Evolutionary conservation across 2,888 invertebrate genomes (phyloP), one percentile per base, ranked within the genome.

Genomic region (Monopis laevigella): DNA sequence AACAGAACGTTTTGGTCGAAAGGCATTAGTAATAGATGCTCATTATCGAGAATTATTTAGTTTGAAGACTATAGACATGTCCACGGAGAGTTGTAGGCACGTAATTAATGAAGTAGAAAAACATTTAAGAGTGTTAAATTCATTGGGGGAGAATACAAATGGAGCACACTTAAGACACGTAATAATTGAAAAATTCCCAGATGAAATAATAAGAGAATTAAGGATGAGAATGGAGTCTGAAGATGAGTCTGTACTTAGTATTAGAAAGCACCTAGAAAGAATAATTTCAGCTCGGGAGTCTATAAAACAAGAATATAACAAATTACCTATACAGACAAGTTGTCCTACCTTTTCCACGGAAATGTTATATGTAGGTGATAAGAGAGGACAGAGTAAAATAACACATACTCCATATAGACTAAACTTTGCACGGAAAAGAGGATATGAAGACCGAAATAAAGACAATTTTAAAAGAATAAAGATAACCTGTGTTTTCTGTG

Each of bases 131-230:
- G 19, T 36, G 6, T n/a, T 36, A 16, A 6, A 36, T 4, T 18
- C 36, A 3, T 18, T 36, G 2, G 19, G 19, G 2, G 19, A 36
- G 11, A 18, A 36, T n/a, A 12, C 19, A 6, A n/a, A 36, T 3
- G 17, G 18, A 18, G 19, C 18, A 5, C 19, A 36, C n/a, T 18
- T 36, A 42, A 39, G 48, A 32, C 50, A 51, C 39, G 21, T 53
- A 3, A 29, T 50, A 19, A 47, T 55, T n/a, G 32, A 53, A 13
- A 41, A 43, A 11, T 48, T 51, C 2, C 38, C 52, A 13, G 51
- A 55, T 45, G 44, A 55, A 41, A 40, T 48, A 3, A 46, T 51
- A 40, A 46, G 47, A 24, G 49, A 51, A 21, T 29, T 50, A 2
- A 27, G 41, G n/a, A 18, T n/a, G n/a, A n/a, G n/a, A n/a, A n/a